Conservation (phyloP, 2,888 invertebrate species). For the Apamea sordens region DNA sequence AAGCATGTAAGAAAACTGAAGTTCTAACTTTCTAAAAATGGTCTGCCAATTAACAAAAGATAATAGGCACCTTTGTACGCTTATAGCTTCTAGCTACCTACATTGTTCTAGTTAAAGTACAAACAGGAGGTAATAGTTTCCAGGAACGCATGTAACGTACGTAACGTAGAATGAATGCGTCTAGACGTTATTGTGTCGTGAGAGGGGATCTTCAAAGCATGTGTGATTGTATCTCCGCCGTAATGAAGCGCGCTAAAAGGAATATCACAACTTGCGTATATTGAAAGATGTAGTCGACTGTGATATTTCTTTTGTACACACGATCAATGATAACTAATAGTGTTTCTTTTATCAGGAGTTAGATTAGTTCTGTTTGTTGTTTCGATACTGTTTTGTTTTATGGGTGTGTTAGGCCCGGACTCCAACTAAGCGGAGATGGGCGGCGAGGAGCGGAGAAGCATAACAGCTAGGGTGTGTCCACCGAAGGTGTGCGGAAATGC, state of each 20-base stretch:
- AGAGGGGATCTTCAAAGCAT: conserved; percentile 56
- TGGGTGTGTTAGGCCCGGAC: neutral
- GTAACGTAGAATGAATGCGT: conserved; percentile 73
- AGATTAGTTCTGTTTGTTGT: conserved; percentile 14
- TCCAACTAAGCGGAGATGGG: neutral
- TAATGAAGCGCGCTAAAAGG: conserved; percentile 60
- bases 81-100: conserved; percentile 20
- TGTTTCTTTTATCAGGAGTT: conserved; percentile 14
- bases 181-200: conserved; percentile 80
- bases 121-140: conserved; percentile 60
- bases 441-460: neutral
- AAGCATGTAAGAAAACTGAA: neutral
- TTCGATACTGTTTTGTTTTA: conserved; percentile 7
- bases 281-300: conserved; percentile 18
- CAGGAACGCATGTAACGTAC: conserved; percentile 48
- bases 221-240: conserved; percentile 67
- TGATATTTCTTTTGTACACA: conserved; percentile 15
- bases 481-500: neutral
- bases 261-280: conserved; percentile 47
- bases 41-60: neutral
- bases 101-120: conserved; percentile 52
- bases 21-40: neutral
- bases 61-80: neutral
- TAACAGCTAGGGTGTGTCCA: neutral
- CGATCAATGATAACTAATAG: conserved; percentile 10